A percentile compares a stretch with the other conserved stretches of the same genome.
Conservation (phyloP, 2,888 invertebrate species). For the Ophion ellenae region DNA sequence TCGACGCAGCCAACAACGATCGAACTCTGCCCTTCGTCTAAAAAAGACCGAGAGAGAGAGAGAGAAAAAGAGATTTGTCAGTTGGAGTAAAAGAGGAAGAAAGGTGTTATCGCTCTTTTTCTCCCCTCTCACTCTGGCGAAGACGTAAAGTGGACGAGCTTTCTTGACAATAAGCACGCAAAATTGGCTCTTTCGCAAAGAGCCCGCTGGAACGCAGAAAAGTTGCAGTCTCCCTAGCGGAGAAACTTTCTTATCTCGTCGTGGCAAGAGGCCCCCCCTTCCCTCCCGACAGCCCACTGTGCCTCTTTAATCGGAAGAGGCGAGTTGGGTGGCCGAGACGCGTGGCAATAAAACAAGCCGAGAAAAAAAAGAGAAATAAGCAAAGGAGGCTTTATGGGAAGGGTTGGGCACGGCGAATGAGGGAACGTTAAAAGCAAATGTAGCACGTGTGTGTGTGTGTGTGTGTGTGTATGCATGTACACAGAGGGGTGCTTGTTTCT, state of each 20-base stretch:
- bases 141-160: constrained; percentile 51
- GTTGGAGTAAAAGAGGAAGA: constrained; percentile 22
- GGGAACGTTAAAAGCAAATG: constrained; percentile 18
- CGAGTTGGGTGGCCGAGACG: neutral
- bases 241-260: constrained; percentile 26
- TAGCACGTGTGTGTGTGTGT: neutral
- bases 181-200: constrained; percentile 51
- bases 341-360: neutral
- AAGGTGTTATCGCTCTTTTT: constrained; percentile 27
- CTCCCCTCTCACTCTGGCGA: neutral
- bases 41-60: neutral
- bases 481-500: neutral
- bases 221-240: neutral
- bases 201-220: constrained; percentile 5
- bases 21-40: neutral
- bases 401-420: neutral
- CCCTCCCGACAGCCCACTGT: too few relatives aligned
- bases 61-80: constrained; percentile 29
- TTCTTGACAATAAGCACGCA: constrained; percentile 60
- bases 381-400: constrained; percentile 19
- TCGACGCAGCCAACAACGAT: constrained; percentile 6
- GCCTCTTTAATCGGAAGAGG: constrained; percentile 18
- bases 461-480: neutral
- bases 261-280: neutral
- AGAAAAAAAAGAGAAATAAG: constrained; percentile 1